These are phyloP conservation scores for Neodiprion lecontei DNA, from an alignment of 1,140 invertebrate species.

Conservation along the genomic window DNA sequence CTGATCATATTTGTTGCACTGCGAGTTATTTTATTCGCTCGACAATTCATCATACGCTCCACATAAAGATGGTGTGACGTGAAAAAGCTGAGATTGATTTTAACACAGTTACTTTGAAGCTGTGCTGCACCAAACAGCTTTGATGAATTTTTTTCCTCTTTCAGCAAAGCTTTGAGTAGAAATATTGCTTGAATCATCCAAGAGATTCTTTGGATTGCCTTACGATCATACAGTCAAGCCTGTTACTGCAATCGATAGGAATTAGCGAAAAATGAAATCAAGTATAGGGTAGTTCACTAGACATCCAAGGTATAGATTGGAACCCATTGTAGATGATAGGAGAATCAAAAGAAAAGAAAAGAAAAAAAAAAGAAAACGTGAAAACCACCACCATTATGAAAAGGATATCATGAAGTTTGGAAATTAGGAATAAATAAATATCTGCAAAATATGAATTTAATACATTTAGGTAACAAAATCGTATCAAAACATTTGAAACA, in stretches of 20 bases:
- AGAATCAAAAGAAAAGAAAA: conserved; percentile 19
- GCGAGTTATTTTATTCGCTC: not conserved
- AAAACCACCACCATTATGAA: conserved; percentile 22
- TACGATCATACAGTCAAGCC: not conserved
- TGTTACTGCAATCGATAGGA: not conserved
- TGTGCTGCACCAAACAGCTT: not conserved
- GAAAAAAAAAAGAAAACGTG: conserved; percentile 20
- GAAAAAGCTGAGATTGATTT: not conserved
- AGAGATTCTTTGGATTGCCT: not conserved
- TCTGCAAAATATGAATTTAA: conserved; percentile 53
- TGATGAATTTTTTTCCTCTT: not conserved
- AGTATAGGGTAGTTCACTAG: not conserved
- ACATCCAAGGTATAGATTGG: not conserved
- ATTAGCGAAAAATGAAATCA: conserved; percentile 6
- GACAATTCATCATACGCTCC: not conserved
- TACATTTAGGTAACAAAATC: conserved; percentile 45
- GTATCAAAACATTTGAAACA: conserved; percentile 47
- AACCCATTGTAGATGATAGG: not conserved
- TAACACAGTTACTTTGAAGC: not conserved
- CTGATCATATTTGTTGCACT: not conserved
- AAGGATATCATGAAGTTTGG: conserved; percentile 22
- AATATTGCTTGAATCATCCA: not conserved
- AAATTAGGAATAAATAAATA: conserved; percentile 31
- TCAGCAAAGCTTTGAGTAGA: not conserved
- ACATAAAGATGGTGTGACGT: not conserved